Evolutionary conservation across 2,888 invertebrate genomes (phyloP), one percentile per base, ranked within the genome.

Genomic region (Amblyjoppa proteus): DNA sequence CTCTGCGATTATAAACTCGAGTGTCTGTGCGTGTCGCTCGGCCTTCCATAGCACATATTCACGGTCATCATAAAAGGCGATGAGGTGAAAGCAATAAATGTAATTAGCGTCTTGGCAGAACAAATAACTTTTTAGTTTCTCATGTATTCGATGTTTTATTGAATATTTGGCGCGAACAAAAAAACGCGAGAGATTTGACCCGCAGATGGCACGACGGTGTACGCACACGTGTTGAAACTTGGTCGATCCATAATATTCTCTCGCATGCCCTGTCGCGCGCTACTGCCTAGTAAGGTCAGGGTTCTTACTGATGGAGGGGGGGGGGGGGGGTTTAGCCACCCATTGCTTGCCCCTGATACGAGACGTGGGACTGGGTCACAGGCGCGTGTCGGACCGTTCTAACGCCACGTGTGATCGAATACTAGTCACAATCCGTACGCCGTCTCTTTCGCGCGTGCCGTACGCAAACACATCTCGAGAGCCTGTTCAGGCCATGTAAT

Each of bases 311-410:
- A 34, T n/a, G 51, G 61, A 28, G 81, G 16, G 78, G 49, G 77
- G 76, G 77, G 76, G 49, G 49, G 77, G 76, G 0, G 20, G 49
- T 49, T 69, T 58, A 56, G 64, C 58, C 31, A 78, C 16, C 81
- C 74, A 73, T 85, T 68, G 70, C 75, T 85, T 56, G 85, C 38
- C 82, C 82, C 82, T 82, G 82, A 85, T 85, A 82, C 53, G 41
- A 82, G 64, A 53, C 64, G 70, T 58, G 75, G 51, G 85, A 85
- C 85, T 85, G 82, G 85, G 85, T 85, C 85, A 85, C 78, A 82
- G 71, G 58, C 66, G 76, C 82, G 66, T 75, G 68, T 76, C 79
- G 16, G 68, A 20, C 9, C 68, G 66, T 74, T 68, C 58, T 20
- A 13, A 53, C 73, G 75, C 83, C 83, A 84, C 83, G 83, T 84